phyloP scores from a whole-genome alignment of 2,113 vertebrate genomes.

The Pristiophorus japonicus region DNA sequence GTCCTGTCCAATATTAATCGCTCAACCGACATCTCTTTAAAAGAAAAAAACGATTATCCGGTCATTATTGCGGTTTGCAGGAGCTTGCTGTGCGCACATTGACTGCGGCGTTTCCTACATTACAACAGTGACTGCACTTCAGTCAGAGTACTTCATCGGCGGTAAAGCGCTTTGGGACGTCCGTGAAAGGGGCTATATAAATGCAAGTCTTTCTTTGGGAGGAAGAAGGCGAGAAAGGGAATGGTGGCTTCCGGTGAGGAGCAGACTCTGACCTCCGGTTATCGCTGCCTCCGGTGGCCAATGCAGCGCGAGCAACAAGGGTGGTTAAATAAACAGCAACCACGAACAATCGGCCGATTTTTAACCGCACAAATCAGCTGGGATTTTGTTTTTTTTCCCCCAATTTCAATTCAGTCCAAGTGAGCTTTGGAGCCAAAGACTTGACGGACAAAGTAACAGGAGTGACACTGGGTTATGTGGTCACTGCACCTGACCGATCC shows the following conservation, averaged over 20 bases:
- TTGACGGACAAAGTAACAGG: neutral
- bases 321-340: neutral
- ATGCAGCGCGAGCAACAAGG: neutral
- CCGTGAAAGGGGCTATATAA: neutral
- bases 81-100: neutral
- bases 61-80: neutral
- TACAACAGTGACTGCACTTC: neutral
- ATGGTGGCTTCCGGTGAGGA: neutral
- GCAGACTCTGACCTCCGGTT: neutral
- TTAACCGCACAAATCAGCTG: neutral
- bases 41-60: neutral
- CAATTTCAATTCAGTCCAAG: neutral
- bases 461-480: neutral
- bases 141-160: neutral
- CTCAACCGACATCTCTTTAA: neutral
- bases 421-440: neutral
- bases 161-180: no score
- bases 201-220: neutral
- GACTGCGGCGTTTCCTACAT: neutral
- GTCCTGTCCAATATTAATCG: neutral
- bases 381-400: neutral
- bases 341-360: no score
- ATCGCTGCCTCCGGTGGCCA: neutral
- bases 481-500: neutral
- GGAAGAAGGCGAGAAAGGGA: neutral